These are phyloP conservation scores for Lophura swinhoii DNA, from an alignment of 2,797 vertebrate genomes.

Conservation along the genomic window DNA sequence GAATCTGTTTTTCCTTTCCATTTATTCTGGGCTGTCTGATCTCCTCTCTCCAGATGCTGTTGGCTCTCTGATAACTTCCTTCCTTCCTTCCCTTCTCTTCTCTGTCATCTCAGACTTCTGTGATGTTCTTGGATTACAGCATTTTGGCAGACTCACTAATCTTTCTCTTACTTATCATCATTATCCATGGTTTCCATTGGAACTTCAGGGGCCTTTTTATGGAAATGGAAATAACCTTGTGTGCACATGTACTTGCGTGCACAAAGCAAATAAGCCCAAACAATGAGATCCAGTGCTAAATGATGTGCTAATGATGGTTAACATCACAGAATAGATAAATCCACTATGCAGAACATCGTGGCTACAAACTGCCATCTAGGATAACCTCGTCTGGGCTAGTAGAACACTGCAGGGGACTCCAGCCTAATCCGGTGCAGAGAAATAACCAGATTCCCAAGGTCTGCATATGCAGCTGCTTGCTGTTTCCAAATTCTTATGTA, in stretches of 20 bases:
- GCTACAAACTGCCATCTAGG: neutral
- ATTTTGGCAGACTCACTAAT: conserved; percentile 26
- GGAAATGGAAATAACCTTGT: conserved; percentile 45
- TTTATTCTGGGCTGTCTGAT: conserved; percentile 33
- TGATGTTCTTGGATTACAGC: conserved; percentile 41
- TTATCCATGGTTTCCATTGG: conserved; percentile 38
- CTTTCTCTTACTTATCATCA: conserved; percentile 49
- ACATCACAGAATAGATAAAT: neutral
- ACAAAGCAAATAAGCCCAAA: conserved; percentile 37
- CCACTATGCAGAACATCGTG: neutral
- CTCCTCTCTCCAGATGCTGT: conserved; percentile 40
- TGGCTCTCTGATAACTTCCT: conserved; percentile 50
- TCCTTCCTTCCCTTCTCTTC: conserved; percentile 10
- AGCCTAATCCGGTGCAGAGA: neutral
- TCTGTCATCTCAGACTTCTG: conserved; percentile 27
- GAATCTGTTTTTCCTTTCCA: conserved; percentile 35
- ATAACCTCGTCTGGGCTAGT: neutral
- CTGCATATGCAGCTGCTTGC: neutral
- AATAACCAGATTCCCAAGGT: neutral
- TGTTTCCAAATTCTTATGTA: neutral
- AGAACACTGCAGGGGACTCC: neutral
- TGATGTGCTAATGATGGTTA: conserved; percentile 7
- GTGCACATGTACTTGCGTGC: neutral
- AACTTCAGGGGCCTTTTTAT: conserved; percentile 37
- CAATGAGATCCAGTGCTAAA: conserved; percentile 27